Evolutionary conservation across 2,113 vertebrate species (phyloP).

Genomic region (Marmota flaviventris): DNA sequence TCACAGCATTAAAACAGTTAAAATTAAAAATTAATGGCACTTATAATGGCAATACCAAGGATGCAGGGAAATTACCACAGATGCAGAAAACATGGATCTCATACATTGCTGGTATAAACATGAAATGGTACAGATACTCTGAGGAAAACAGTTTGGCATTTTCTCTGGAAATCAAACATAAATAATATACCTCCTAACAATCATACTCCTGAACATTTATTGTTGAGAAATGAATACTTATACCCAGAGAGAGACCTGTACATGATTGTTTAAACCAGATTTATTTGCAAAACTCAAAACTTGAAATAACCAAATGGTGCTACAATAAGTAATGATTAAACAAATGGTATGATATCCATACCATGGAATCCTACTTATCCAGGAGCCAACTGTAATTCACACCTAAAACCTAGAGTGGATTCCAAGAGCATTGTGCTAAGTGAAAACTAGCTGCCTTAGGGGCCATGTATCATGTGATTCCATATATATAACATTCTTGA

Average conservation of each 20-base stretch:
- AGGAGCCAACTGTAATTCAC: background rate
- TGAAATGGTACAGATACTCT: background rate
- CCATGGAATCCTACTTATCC: background rate
- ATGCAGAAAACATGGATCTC: background rate
- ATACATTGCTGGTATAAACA: background rate
- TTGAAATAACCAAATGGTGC: conserved; percentile 11
- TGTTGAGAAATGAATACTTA: background rate
- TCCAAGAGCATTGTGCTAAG: background rate
- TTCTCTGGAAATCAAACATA: background rate
- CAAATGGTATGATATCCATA: background rate
- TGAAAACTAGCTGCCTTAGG: background rate
- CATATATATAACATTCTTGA: background rate
- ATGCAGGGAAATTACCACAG: background rate
- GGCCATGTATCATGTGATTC: background rate
- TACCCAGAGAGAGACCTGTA: background rate
- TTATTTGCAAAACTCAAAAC: background rate
- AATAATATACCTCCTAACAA: background rate
- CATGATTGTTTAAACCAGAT: background rate
- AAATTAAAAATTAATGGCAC: background rate
- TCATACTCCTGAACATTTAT: background rate
- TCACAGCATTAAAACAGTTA: background rate
- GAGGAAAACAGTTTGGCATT: background rate
- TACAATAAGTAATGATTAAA: background rate
- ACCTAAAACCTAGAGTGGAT: background rate
- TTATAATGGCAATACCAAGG: background rate